Evolutionary conservation across 2,888 invertebrate genomes (phyloP), one percentile per base, ranked within the genome.

Genomic region (Halictus quadricinctus): DNA sequence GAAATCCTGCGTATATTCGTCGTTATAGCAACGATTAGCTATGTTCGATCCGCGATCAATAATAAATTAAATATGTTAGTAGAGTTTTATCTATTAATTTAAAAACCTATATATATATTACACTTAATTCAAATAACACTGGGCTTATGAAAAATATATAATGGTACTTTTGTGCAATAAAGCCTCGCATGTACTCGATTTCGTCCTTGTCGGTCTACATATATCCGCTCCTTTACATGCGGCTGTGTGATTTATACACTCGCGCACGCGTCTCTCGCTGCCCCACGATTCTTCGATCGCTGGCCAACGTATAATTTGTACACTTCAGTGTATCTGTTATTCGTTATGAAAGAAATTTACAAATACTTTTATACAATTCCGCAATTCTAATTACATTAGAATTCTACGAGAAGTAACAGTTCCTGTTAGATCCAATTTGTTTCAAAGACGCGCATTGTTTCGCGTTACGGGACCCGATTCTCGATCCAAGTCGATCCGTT

Each of bases 111-210:
- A 92, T 92, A 92, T 90, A 92, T 92, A 92, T 91, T 92, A 93
- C 91, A 92, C 80, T 88, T 91, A 90, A 89, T 90, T 90, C 88
- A 90, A 91, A 89, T 91, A 93, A 93, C 92, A 94, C 93, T 91
- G 91, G 92, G 91, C 86, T 94, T 94, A 94, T 94, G 93, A 94
- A 94, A 94, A 94, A 94, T 94, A 94, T 94, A 94, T 94, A 94
- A 94, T 94, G 93, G 93, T 94, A 94, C 90, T 88, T 92, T 92
- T 93, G 93, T 93, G 93, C 93, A 93, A 91, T 92, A 91, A 93
- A 90, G 86, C 85, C 81, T 90, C 88, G 84, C 85, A 82, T 79
- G 72, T 86, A 87, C 76, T 78, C 78, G 66, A 80, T 77, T 88
- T 58, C 79, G 64, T 48, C 73, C 72, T 79, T 70, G 73, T 54